Evolutionary conservation across 2,113 vertebrate species (phyloP), one percentile per base, ranked within the genome.

Genomic region (Lamprologus lemairii): DNA sequence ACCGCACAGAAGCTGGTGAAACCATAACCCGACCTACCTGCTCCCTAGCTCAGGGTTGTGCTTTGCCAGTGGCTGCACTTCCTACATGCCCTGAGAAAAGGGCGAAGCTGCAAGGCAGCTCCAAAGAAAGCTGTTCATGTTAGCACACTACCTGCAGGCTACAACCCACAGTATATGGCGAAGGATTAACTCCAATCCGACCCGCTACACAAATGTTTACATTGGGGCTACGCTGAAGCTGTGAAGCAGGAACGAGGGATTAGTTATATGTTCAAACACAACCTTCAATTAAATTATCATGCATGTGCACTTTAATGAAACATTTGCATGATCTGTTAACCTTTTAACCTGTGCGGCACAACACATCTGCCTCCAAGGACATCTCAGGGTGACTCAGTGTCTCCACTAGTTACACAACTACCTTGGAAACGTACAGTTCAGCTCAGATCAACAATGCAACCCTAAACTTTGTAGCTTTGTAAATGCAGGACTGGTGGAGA

Each of bases 1-100:
- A 65, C 63, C 82, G 92, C 87, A 91, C 85, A 85, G 92, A 86
- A 88, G 94, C 89, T 91, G 94, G 94, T 92, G 91, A 94, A 94
- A 91, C 93, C 90, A 92, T 92, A 92, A 92, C 81, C 81, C 75
- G 47, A 87, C 89, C 88, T 86, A 83, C 88, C 47, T 83, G 86
- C 58, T 92, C 90, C 80, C 85, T 51, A 84, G 91, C 86, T 93
- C 90, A 92, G 93, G 92, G 75, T 92, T 94, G 89, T 63, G 68
- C 92, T 93, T 92, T 83, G n/a, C 92, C 92, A 58, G 87, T 91
- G 68, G 85, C 81, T 85, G 80, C 5, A 55, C 86, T 90, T 86
- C 81, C 84, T 87, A 79, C 51, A 26, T 31, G 80, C 58, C 73
- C 80, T 33, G 81, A 91, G 81, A 92, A 89, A 91, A 92, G 82